These are phyloP conservation scores for Drosophila sucinea DNA, from an alignment of 1,140 invertebrate genomes.

Conservation along the genomic window DNA sequence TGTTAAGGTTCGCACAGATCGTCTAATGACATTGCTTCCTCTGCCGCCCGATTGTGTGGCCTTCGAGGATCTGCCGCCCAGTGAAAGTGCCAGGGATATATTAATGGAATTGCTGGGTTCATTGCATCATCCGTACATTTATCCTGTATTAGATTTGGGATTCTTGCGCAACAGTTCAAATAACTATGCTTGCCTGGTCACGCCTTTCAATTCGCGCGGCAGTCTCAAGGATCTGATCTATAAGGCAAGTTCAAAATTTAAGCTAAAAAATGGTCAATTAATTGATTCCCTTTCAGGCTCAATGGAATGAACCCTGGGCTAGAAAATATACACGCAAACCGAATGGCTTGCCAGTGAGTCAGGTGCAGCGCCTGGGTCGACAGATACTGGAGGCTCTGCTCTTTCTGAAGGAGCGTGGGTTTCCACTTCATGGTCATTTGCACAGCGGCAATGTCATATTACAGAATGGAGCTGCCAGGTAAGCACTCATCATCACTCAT, in stretches of 20 bases:
- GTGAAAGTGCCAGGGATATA: constrained; percentile 84
- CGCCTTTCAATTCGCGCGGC: constrained; percentile 92
- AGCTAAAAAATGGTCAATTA: not conserved
- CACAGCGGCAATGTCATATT: constrained; percentile 96
- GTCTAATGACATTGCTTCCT: constrained; percentile 91
- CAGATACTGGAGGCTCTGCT: constrained; percentile 94
- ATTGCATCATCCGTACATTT: constrained; percentile 95
- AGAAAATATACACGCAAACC: constrained; percentile 88
- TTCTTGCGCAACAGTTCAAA: constrained; percentile 84
- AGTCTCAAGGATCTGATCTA: constrained; percentile 95
- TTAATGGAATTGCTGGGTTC: constrained; percentile 92
- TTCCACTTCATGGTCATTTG: constrained; percentile 92
- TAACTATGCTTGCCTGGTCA: constrained; percentile 88
- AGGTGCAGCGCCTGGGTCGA: constrained; percentile 93
- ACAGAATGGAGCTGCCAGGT: constrained; percentile 93
- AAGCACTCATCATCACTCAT: constrained; percentile 13
- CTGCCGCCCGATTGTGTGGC: constrained; percentile 85
- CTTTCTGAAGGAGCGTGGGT: constrained; percentile 93
- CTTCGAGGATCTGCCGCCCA: constrained; percentile 83
- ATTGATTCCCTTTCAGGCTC: constrained; percentile 51
- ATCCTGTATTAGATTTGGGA: constrained; percentile 93
- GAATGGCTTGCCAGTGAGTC: constrained; percentile 88
- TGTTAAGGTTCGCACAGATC: constrained; percentile 86
- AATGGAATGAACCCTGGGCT: constrained; percentile 89
- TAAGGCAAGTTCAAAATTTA: constrained; percentile 85